Evolutionary conservation across 1,140 invertebrate species (phyloP), one percentile per base, ranked within the genome.

Genomic region (Brachystomella parvula): DNA sequence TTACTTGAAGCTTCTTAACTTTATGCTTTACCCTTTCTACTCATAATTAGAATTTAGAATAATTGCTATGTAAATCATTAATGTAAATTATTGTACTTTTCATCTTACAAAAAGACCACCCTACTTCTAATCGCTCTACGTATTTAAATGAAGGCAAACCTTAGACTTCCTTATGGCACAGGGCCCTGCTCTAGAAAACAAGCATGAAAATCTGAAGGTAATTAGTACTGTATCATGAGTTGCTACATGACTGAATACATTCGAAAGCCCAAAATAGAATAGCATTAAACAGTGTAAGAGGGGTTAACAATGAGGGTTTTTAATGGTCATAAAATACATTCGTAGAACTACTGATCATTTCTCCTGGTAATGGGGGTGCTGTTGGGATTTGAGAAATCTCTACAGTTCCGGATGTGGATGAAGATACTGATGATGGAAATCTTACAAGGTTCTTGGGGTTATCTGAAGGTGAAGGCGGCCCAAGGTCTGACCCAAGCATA

Each of bases 281-380:
- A n/a, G n/a, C n/a, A n/a, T n/a, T n/a, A n/a, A 44, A 44, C n/a
- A n/a, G 39, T n/a, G n/a, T n/a, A 44, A 44, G n/a, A 44, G 39
- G 39, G 29, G 39, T 44, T 39, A 61, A 61, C 39, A 61, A 61
- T 61, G 33, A 61, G 47, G 47, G 33, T 29, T 6, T 39, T 39
- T 39, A 39, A 39, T 39, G 35, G 35, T 39, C 35, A 19, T 39
- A 39, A 19, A 39, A 39, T 39, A 6, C 35, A 39, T 39, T 39
- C 19, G 6, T 39, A 9, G 35, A 39, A 63, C 32, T 49, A 63
- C 29, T 63, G 39, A 49, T 9, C 49, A 30, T 19, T 26, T 47
- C 31, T 9, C 44, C 6, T 30, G 3, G 17, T 2, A 26, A 26
- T 29, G 32, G 47, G 30, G 47, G 30, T 62, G 30, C 33, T 9